phyloP scores from a whole-genome alignment of 2,888 invertebrate genomes.

The Nephrotoma guestfalica region DNA sequence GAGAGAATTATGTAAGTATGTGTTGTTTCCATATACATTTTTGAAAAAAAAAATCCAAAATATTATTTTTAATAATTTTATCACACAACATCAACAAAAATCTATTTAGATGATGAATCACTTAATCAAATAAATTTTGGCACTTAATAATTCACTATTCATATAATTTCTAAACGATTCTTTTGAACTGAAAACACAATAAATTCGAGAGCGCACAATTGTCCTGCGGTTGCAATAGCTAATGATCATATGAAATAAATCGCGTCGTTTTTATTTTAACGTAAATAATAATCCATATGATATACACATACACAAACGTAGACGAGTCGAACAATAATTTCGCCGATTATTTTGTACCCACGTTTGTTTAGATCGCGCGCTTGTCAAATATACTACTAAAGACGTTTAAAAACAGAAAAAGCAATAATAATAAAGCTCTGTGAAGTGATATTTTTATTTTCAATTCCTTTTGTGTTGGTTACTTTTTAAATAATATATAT shows the following conservation, averaged over 20 bases:
- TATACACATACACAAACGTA: background rate
- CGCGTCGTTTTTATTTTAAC: background rate
- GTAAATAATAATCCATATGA: background rate
- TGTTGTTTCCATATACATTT: background rate
- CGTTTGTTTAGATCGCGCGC: background rate
- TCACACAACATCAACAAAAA: background rate
- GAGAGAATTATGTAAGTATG: background rate
- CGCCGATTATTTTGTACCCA: background rate
- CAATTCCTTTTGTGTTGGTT: background rate
- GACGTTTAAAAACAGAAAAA: background rate
- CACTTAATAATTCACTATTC: background rate
- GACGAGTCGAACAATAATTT: background rate
- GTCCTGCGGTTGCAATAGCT: background rate
- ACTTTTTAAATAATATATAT: background rate
- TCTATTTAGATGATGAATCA: background rate
- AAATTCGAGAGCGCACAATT: background rate
- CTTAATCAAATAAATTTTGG: background rate
- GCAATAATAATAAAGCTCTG: background rate
- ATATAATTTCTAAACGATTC: background rate
- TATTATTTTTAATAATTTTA: background rate
- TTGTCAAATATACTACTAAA: background rate
- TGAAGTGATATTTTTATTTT: background rate
- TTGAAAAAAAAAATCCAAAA: background rate
- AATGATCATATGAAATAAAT: background rate
- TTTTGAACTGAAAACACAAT: background rate